Conservation (phyloP, 2,888 invertebrate species). For the Lochmaea crataegi region DNA sequence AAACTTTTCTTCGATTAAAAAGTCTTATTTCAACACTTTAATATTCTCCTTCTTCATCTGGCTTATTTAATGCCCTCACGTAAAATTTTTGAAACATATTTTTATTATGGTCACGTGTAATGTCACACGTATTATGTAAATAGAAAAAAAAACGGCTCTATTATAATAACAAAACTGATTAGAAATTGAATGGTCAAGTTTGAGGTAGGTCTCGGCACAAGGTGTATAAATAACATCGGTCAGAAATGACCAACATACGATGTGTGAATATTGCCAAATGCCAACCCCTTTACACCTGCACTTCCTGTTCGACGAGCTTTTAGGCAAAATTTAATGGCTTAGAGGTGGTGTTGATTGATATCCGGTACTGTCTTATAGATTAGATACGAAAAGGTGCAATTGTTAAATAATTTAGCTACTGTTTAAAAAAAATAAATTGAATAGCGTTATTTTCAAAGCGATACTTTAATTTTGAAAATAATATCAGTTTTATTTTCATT, state of each 20-base stretch:
- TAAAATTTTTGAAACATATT: neutral
- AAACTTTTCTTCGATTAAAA: no score
- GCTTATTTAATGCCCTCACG: neutral
- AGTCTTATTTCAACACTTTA: no score
- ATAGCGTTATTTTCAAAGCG: no score
- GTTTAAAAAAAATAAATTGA: no score
- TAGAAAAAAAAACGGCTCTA: conserved; percentile 13
- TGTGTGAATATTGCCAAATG: conserved; percentile 20
- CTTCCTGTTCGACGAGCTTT: conserved; percentile 25
- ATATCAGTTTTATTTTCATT: no score
- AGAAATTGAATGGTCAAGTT: conserved; percentile 33
- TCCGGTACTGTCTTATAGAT: neutral
- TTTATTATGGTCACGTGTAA: neutral
- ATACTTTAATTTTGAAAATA: no score
- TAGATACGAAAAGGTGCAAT: no score
- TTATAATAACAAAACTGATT: conserved; percentile 11
- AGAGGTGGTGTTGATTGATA: neutral
- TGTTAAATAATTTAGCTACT: no score
- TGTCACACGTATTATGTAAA: neutral
- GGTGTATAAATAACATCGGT: conserved; percentile 19
- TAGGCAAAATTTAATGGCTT: neutral
- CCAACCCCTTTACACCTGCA: conserved; percentile 33
- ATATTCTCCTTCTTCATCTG: no score
- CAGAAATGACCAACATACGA: conserved; percentile 20
- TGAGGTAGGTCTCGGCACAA: conserved; percentile 33